A percentile compares a stretch with the other conserved stretches of the same genome.
phyloP scores from a whole-genome alignment of 2,888 invertebrate genomes.

The Ophion costatus region DNA sequence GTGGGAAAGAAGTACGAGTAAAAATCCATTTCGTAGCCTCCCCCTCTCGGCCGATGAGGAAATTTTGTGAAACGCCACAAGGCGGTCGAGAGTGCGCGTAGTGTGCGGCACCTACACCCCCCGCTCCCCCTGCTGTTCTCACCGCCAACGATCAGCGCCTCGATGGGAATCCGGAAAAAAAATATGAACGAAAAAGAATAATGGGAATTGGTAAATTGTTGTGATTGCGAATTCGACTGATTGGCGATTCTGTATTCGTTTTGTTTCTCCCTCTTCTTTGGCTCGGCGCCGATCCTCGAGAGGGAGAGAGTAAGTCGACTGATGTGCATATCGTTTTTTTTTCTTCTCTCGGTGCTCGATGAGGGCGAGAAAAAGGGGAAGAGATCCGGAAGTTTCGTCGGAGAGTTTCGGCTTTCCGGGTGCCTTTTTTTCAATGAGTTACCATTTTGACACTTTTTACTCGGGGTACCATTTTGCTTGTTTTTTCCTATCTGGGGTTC shows the following conservation, averaged over 20 bases:
- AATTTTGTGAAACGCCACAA: slow-evolving; percentile 60
- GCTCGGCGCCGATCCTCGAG: background rate
- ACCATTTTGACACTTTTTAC: background rate
- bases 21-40: slow-evolving; percentile 38
- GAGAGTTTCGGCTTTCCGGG: background rate
- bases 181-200: slow-evolving; percentile 26
- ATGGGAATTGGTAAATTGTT: background rate
- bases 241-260: slow-evolving; percentile 1
- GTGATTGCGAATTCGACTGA: background rate
- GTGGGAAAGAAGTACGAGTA: background rate
- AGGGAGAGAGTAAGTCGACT: background rate
- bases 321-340: background rate
- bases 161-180: slow-evolving; percentile 57
- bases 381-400: background rate
- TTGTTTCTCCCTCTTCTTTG: background rate
- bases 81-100: slow-evolving; percentile 60
- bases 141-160: slow-evolving; percentile 51
- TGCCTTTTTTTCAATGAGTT: background rate
- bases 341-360: background rate
- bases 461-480: background rate
- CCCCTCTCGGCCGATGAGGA: slow-evolving; percentile 28
- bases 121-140: slow-evolving; percentile 17
- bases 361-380: background rate
- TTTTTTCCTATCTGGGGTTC: background rate
- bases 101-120: slow-evolving; percentile 55